Evolutionary conservation across 2,113 vertebrate genomes (phyloP).

Genomic region (Sinocyclocheilus anophthalmus): DNA sequence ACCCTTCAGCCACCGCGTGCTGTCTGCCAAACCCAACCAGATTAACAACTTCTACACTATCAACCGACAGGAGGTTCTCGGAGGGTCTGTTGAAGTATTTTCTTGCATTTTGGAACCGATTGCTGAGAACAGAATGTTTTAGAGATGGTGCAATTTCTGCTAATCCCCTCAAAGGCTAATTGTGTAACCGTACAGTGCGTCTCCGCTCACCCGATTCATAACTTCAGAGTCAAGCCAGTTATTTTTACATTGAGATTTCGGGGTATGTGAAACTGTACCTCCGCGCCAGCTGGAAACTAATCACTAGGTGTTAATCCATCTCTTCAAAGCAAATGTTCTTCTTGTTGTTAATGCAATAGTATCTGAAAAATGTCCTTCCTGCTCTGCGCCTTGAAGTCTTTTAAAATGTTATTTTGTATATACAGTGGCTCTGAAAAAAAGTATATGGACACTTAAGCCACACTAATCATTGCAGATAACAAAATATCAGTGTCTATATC

Average conservation of each 20-base stretch:
- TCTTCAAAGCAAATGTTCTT: constrained; percentile 71
- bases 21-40: constrained; percentile 85
- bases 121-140: constrained; percentile 49
- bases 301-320: constrained; percentile 75
- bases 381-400: background rate
- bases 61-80: constrained; percentile 85
- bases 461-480: background rate
- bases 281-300: constrained; percentile 75
- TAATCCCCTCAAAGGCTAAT: constrained; percentile 56
- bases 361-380: constrained; percentile 52
- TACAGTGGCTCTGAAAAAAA: background rate
- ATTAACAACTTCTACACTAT: constrained; percentile 89
- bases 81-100: constrained; percentile 81
- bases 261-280: constrained; percentile 77
- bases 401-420: constrained; percentile 3
- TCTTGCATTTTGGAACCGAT: background rate
- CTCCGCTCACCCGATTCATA: constrained; percentile 64
- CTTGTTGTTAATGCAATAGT: constrained; percentile 70
- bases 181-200: constrained; percentile 53
- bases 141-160: constrained; percentile 45
- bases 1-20: constrained; percentile 90
- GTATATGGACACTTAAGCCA: constrained; percentile 1
- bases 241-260: constrained; percentile 72
- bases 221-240: constrained; percentile 73
- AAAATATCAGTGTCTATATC: background rate